phyloP scores from a whole-genome alignment of 2,113 vertebrate species.

The Mastomys natalensis region DNA sequence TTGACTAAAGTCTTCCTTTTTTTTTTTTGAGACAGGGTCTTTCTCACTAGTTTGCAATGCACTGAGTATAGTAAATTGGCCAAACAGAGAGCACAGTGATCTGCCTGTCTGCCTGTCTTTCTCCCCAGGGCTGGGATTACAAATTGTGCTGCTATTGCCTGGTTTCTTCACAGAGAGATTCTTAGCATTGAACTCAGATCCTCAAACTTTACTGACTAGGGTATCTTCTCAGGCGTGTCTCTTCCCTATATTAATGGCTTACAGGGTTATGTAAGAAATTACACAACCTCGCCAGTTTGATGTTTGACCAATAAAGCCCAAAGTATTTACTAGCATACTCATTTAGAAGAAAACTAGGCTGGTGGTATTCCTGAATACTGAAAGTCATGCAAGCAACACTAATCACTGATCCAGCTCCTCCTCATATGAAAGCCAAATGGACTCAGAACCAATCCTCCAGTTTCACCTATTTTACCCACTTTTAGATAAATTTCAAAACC shows the following conservation, averaged over 20 bases:
- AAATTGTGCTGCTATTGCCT: neutral
- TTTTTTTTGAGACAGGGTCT: neutral
- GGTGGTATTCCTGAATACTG: neutral
- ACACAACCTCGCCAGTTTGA: neutral
- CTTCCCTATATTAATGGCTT: neutral
- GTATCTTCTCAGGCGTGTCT: neutral
- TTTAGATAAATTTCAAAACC: neutral
- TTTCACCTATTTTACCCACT: neutral
- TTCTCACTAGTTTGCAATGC: neutral
- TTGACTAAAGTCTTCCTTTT: neutral
- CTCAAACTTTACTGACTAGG: neutral
- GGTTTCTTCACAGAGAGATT: neutral
- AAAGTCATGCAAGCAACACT: neutral
- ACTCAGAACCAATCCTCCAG: neutral
- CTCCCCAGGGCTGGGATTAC: neutral
- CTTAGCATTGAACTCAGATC: neutral
- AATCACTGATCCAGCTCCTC: neutral
- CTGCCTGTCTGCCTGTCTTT: neutral
- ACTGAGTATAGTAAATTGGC: neutral
- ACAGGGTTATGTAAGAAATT: neutral
- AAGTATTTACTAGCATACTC: neutral
- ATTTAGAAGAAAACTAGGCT: neutral
- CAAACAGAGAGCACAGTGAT: neutral
- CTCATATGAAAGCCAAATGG: neutral
- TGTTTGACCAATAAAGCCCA: neutral